Conservation (phyloP, 2,888 invertebrate species). For the Machimus rusticus region DNA sequence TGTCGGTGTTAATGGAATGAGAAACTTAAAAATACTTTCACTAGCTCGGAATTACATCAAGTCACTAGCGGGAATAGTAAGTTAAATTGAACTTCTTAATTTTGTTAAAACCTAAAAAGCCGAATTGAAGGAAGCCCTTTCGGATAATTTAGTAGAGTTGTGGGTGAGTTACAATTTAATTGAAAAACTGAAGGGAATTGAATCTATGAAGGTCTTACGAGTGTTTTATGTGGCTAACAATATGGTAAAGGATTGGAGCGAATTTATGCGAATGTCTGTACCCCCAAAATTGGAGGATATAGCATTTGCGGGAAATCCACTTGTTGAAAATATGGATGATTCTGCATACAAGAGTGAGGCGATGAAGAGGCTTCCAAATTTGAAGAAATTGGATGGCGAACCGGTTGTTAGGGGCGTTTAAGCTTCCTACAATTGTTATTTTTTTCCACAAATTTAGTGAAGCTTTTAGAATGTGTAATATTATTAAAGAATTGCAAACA, state of each 20-base stretch:
- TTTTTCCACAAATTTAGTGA: not conserved
- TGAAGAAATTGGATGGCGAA: constrained; percentile 84
- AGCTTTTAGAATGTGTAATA: not conserved
- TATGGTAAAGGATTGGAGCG: constrained; percentile 87
- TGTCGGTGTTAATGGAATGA: constrained; percentile 80
- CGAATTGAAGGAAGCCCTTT: constrained; percentile 73
- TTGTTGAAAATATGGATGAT: constrained; percentile 76
- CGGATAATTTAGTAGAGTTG: constrained; percentile 87
- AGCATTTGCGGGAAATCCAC: constrained; percentile 81
- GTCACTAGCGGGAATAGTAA: constrained; percentile 82
- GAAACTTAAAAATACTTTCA: constrained; percentile 83
- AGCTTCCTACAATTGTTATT: not conserved
- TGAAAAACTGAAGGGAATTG: constrained; percentile 90
- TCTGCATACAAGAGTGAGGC: constrained; percentile 77
- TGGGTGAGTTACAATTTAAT: constrained; percentile 95
- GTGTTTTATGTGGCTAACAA: constrained; percentile 87
- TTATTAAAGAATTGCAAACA: not conserved
- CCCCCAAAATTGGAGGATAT: constrained; percentile 78
- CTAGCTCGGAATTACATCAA: constrained; percentile 91
- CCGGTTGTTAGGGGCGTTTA: constrained; percentile 66
- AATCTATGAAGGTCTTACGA: constrained; percentile 79
- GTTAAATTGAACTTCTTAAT: constrained; percentile 40
- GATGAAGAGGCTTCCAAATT: constrained; percentile 73
- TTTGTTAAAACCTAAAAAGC: not conserved
- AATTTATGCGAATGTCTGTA: constrained; percentile 82